Evolutionary conservation across 2,797 vertebrate species (phyloP), one percentile per base, ranked within the genome.

Genomic region (Champsocephalus gunnari): DNA sequence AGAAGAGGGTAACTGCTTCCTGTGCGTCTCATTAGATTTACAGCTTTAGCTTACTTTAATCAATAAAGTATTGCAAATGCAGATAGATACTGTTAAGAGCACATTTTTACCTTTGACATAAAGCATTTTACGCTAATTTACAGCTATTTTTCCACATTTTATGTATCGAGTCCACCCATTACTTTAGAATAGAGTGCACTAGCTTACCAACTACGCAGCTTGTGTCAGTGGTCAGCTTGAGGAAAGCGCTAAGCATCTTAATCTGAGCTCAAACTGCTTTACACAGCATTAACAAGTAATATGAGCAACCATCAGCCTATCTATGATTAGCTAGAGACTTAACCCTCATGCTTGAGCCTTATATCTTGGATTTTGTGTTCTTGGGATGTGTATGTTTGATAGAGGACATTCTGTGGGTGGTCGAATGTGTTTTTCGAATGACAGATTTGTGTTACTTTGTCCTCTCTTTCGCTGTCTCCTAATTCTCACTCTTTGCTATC

Each of bases 261-360:
- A 79, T 80, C 74, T 81, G 68, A 63, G 50, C 34, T 70, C 55
- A 80, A 75, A 79, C 75, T 66, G 41, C 49, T 77, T 83, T 58
- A 72, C 65, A 79, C 63, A 50, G 62, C 55, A 78, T 75, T 81
- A 80, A 65, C 58, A 77, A 71, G 73, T 66, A 53, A 66, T 38
- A 79, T 70, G 74, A 84, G 62, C 51, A 53, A 54, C 54, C 75
- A 63, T 82, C 56, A 71, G 68, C 61, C 67, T 53, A 60, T 69
- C 65, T 63, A 51, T 72, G 62, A 83, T 56, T 71, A 80, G 86
- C 76, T 67, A 60, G 66, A 78, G 70, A 53, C 48, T 43, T 43
- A 66, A 60, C 63, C 4, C 17, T 19, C 4, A 38, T 19, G 17
- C 56, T 58, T 63, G 34, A 47, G 43, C 12, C 28, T 45, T 9